Evolutionary conservation across 2,888 invertebrate species (phyloP).

Genomic region (Ophion ventricosus): DNA sequence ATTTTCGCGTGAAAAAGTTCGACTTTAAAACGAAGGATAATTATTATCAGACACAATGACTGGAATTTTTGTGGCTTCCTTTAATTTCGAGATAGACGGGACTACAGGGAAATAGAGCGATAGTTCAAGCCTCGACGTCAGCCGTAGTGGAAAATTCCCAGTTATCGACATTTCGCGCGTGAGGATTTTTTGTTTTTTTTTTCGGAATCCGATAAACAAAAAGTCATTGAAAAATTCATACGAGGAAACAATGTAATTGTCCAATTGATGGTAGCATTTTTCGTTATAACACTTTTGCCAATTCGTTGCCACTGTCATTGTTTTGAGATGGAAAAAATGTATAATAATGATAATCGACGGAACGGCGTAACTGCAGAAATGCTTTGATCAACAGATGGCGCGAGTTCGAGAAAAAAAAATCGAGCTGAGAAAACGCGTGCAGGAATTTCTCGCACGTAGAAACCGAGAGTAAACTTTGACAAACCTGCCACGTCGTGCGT

Average conservation of each 20-base stretch:
- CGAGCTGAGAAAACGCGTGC: not conserved
- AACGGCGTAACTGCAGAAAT: not conserved
- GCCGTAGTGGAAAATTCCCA: not conserved
- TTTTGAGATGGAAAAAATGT: not conserved
- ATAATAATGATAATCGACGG: not conserved
- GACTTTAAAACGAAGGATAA: not conserved
- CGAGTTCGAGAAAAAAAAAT: not conserved
- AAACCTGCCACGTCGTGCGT: not conserved
- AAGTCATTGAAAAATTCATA: too few species aligned
- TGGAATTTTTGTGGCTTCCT: constrained; percentile 49
- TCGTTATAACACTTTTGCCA: not conserved
- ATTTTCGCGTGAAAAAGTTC: not conserved
- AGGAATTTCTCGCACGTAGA: not conserved
- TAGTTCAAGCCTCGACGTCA: not conserved
- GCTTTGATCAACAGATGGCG: not conserved
- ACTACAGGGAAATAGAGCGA: not conserved
- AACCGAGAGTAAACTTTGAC: not conserved
- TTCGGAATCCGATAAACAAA: too few species aligned
- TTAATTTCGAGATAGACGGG: constrained; percentile 19
- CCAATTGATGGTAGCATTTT: not conserved
- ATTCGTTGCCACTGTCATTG: not conserved
- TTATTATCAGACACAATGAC: constrained; percentile 8
- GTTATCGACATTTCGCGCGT: not conserved
- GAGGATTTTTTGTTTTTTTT: too few species aligned
- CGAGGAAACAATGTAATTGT: too few species aligned